phyloP scores from a whole-genome alignment of 2,888 invertebrate genomes.

The Zhuqinia jingwanae region DNA sequence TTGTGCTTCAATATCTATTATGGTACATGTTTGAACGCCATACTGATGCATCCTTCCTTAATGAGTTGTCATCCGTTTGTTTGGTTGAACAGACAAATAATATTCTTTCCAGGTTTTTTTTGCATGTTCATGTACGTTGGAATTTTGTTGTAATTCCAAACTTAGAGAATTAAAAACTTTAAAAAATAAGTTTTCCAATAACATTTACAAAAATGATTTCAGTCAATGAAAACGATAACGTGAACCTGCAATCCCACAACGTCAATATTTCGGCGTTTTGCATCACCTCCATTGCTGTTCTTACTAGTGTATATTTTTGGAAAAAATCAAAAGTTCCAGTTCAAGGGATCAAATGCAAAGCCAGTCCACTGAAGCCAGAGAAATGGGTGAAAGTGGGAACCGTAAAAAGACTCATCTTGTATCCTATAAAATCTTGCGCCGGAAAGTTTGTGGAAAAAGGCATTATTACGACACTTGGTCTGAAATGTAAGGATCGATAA shows the following conservation, averaged over 20 bases:
- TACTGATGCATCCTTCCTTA: too few relatives aligned
- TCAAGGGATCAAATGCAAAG: not conserved
- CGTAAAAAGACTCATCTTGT: slow-evolving; percentile 80
- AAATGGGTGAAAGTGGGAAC: slow-evolving; percentile 81
- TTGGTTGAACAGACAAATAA: too few relatives aligned
- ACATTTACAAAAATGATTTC: not conserved
- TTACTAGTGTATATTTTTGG: slow-evolving; percentile 50
- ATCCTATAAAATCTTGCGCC: slow-evolving; percentile 82
- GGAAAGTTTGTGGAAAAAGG: slow-evolving; percentile 80
- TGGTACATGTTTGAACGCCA: too few relatives aligned
- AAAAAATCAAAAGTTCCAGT: slow-evolving; percentile 32
- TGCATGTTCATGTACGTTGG: too few relatives aligned
- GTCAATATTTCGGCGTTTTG: slow-evolving; percentile 21
- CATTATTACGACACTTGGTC: slow-evolving; percentile 80
- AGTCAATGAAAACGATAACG: not conserved
- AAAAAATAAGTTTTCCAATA: too few relatives aligned
- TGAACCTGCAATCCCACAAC: too few relatives aligned
- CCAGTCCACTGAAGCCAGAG: slow-evolving; percentile 47
- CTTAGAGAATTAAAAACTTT: too few relatives aligned
- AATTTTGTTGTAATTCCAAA: too few relatives aligned
- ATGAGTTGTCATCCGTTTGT: too few relatives aligned
- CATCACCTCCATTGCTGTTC: slow-evolving; percentile 21
- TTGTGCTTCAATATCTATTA: too few relatives aligned
- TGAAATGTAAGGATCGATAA: slow-evolving; percentile 78
- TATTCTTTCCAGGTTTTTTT: too few relatives aligned